These are phyloP conservation scores for Rhinogobio ventralis DNA, from an alignment of 2,797 vertebrate species.

Conservation along the genomic window DNA sequence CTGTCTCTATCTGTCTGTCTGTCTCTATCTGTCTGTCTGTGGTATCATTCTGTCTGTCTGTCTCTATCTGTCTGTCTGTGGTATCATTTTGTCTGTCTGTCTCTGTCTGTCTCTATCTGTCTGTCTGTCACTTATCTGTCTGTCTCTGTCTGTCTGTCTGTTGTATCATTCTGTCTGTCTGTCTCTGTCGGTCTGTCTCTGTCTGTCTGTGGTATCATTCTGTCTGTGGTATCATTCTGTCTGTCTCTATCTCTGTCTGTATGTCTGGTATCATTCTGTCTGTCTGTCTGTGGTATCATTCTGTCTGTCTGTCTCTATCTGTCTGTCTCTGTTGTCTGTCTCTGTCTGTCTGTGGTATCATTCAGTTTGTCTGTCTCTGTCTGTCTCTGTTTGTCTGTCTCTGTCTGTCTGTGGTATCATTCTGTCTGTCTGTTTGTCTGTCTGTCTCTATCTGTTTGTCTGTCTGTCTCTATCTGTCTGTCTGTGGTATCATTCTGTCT, in stretches of 20 bases:
- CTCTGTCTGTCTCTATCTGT: neutral
- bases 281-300: too few species aligned
- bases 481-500: too few species aligned
- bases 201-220: neutral
- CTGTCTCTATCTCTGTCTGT: too few species aligned
- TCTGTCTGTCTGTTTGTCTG: neutral
- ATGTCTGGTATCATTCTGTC: neutral
- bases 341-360: too few species aligned
- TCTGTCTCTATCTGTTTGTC: neutral
- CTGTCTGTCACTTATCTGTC: slow-evolving; percentile 18
- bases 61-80: neutral
- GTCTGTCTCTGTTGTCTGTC: too few species aligned
- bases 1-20: neutral
- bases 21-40: neutral
- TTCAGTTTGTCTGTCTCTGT: too few species aligned
- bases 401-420: neutral
- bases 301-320: too few species aligned
- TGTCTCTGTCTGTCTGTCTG: slow-evolving; percentile 16
- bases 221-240: neutral
- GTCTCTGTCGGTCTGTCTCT: neutral
- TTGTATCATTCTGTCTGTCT: neutral
- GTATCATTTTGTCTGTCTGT: neutral
- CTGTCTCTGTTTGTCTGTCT: too few species aligned
- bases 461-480: too few species aligned
- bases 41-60: neutral